Percentiles rank a stretch among this genome's conserved stretches.
Conservation (phyloP, 2,888 invertebrate species). For the Dinocampus coccinellae region DNA sequence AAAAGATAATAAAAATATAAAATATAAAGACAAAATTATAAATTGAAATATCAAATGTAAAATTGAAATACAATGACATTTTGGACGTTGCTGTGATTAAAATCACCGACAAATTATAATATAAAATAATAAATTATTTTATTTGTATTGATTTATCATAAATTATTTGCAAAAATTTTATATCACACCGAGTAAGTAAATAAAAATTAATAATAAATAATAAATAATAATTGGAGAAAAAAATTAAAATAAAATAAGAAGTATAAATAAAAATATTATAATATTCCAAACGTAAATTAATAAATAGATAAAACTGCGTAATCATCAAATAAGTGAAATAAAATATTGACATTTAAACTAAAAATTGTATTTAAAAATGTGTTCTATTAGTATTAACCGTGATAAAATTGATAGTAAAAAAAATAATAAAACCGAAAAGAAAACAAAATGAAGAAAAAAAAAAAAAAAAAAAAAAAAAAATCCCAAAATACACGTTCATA, state of each 20-base stretch:
- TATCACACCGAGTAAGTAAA: constrained; percentile 60
- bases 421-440: too few species aligned
- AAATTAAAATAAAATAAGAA: too few species aligned
- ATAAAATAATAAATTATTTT: background rate
- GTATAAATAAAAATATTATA: too few species aligned
- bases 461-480: too few species aligned
- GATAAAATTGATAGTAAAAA: too few species aligned
- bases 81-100: too few species aligned
- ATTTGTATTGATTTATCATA: too few species aligned
- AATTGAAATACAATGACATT: too few species aligned
- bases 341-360: constrained; percentile 37
- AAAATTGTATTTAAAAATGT: too few species aligned
- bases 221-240: constrained; percentile 29
- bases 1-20: constrained; percentile 2
- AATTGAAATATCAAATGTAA: constrained; percentile 2
- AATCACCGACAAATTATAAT: too few species aligned
- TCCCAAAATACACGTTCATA: constrained; percentile 57
- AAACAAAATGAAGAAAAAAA: constrained; percentile 37
- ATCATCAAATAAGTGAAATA: constrained; percentile 34
- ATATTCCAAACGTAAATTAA: constrained; percentile 58
- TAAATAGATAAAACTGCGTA: constrained; percentile 27
- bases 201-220: constrained; percentile 61
- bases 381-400: too few species aligned
- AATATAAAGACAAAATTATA: background rate
- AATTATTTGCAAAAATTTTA: constrained; percentile 22